Conservation (phyloP, 2,113 vertebrate genomes). For the Trichomycterus rosablanca region DNA sequence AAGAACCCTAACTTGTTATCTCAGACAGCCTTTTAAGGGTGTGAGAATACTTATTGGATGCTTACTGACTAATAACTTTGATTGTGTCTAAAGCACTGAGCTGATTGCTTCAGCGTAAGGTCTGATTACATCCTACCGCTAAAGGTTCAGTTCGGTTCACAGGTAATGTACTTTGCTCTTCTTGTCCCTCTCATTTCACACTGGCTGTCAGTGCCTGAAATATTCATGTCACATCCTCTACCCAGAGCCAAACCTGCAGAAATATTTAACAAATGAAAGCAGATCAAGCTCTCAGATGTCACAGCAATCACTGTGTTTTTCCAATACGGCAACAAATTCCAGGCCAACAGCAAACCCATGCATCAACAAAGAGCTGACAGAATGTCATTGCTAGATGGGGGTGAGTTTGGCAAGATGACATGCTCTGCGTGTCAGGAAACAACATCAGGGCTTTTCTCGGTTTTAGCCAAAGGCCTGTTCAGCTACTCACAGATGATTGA, state of each 20-base stretch:
- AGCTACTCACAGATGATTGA: constrained; percentile 26
- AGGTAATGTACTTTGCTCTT: constrained; percentile 18
- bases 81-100: constrained; percentile 41
- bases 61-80: constrained; percentile 42
- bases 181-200: neutral
- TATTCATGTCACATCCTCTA: constrained; percentile 21
- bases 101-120: constrained; percentile 36
- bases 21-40: too few species aligned
- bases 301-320: constrained; percentile 5
- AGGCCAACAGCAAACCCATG: constrained; percentile 3
- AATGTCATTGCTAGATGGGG: constrained; percentile 12
- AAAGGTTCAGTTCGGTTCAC: constrained; percentile 18
- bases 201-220: constrained; percentile 2
- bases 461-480: constrained; percentile 23
- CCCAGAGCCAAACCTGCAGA: constrained; percentile 22
- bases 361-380: constrained; percentile 12
- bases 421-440: constrained; percentile 18
- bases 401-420: constrained; percentile 6
- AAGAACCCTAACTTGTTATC: too few species aligned
- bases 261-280: constrained; percentile 40
- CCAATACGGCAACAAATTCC: neutral
- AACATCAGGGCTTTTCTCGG: constrained; percentile 15
- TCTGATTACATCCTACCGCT: constrained; percentile 44
- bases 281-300: constrained; percentile 8
- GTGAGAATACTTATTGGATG: constrained; percentile 31